Evolutionary conservation across 2,113 vertebrate genomes (phyloP), one percentile per base, ranked within the genome.

Genomic region (Pavo muticus): DNA sequence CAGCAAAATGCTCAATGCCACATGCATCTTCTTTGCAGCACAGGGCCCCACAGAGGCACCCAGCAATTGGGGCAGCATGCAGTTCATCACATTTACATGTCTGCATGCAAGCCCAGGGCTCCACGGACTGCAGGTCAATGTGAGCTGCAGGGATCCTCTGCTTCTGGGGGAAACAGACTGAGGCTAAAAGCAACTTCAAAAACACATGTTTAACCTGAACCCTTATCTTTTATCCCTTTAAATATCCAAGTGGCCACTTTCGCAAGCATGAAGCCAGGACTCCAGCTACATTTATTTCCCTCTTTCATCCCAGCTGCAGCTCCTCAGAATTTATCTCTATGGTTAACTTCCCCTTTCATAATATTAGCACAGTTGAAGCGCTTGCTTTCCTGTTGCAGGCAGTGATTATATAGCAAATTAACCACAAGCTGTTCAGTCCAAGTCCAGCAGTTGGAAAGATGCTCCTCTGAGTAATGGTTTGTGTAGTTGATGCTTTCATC

Each of bases 381-480:
- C 96, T 97, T 96, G 93, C 97, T 95, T 97, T 97, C 95, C 94
- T 94, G 95, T 98, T 97, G 97, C 97, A 97, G 96, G 97, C 97
- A 98, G 97, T 98, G 97, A 98, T 98, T 98, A 98, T 97, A 97
- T 98, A 98, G 98, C 97, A 98, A 98, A 98, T 98, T 98, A 98
- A 98, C 97, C 97, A 98, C 98, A 98, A 98, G 98, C 98, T 98
- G 98, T 98, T 98, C 96, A 57, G 97, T 97, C 96, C 96, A 97
- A 91, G 88, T 97, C 98, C 89, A 97, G 97, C 97, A 98, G 97
- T 98, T 97, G 97, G 97, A 97, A 97, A 97, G 97, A 97, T 93
- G 96, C 95, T 97, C 91, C 96, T 97, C 97, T 98, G 98, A 98
- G 98, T 98, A 98, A 98, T 98, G 98, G 96, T 97, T 98, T 98